phyloP scores from a whole-genome alignment of 2,888 invertebrate genomes.

The Phorcus lineatus region DNA sequence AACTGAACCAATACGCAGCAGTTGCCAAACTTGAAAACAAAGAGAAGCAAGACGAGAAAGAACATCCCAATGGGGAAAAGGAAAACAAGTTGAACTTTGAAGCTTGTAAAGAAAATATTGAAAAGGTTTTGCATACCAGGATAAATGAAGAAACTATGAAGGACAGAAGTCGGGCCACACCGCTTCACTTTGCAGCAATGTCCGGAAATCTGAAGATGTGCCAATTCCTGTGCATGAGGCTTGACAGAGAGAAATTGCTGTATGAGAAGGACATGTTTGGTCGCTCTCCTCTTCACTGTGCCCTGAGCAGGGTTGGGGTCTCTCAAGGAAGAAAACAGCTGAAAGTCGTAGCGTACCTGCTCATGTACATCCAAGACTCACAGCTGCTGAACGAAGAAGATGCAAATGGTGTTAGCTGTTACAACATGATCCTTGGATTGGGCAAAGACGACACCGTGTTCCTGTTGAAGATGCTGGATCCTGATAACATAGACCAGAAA shows the following conservation, averaged over 20 bases:
- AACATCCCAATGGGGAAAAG: neutral
- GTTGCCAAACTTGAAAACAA: neutral
- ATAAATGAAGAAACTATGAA: neutral
- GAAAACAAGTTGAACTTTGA: neutral
- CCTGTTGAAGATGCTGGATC: constrained; percentile 35
- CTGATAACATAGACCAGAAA: constrained; percentile 32
- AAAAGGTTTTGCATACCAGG: neutral
- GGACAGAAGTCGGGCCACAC: constrained; percentile 41
- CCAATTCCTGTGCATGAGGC: constrained; percentile 38
- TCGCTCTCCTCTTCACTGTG: constrained; percentile 44
- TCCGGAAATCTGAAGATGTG: constrained; percentile 43
- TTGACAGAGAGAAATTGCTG: constrained; percentile 39
- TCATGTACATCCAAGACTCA: constrained; percentile 39
- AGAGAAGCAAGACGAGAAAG: neutral
- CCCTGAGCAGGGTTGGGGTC: constrained; percentile 27
- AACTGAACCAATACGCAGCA: neutral
- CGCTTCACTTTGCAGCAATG: constrained; percentile 46
- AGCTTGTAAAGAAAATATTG: neutral
- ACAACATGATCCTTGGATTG: constrained; percentile 35
- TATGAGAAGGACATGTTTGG: constrained; percentile 35
- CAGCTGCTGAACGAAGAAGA: constrained; percentile 30
- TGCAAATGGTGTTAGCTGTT: constrained; percentile 39
- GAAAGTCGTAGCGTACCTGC: constrained; percentile 38
- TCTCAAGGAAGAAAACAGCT: neutral
- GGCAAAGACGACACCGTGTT: constrained; percentile 27